These are phyloP conservation scores for Drusus annulatus DNA, from an alignment of 1,140 invertebrate genomes.

Conservation along the genomic window DNA sequence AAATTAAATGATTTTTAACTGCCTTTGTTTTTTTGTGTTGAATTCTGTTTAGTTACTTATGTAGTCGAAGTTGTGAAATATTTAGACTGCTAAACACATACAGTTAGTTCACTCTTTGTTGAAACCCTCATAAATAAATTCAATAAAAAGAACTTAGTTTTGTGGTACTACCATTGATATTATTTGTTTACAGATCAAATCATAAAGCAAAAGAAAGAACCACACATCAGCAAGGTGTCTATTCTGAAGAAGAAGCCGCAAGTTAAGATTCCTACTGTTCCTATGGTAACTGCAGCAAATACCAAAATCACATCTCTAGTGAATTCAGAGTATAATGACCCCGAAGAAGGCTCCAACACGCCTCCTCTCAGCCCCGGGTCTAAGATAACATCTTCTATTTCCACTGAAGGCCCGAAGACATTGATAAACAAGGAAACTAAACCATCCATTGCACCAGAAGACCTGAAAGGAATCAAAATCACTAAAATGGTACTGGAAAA, in stretches of 20 bases:
- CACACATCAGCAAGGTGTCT: constrained; percentile 73
- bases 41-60: too few relatives aligned
- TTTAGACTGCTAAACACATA: too few relatives aligned
- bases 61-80: too few relatives aligned
- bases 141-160: too few relatives aligned
- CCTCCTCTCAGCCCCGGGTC: constrained; percentile 70
- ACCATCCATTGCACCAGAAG: neutral
- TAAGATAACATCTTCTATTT: constrained; percentile 55
- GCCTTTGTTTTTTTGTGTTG: too few relatives aligned
- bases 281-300: constrained; percentile 66
- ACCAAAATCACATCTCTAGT: constrained; percentile 73
- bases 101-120: too few relatives aligned
- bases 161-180: too few relatives aligned
- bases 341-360: constrained; percentile 75
- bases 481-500: constrained; percentile 49
- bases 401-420: constrained; percentile 56
- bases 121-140: too few relatives aligned
- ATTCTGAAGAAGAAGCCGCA: constrained; percentile 71
- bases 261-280: constrained; percentile 69
- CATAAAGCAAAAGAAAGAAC: constrained; percentile 68
- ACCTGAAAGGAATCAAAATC: constrained; percentile 36
- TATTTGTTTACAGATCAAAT: constrained; percentile 60
- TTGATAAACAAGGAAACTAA: constrained; percentile 17
- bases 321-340: constrained; percentile 76
- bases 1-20: too few relatives aligned